Base-by-base conservation (phyloP, 2,113 vertebrate genomes). In the Cyprinodon brontotheroides region DNA sequence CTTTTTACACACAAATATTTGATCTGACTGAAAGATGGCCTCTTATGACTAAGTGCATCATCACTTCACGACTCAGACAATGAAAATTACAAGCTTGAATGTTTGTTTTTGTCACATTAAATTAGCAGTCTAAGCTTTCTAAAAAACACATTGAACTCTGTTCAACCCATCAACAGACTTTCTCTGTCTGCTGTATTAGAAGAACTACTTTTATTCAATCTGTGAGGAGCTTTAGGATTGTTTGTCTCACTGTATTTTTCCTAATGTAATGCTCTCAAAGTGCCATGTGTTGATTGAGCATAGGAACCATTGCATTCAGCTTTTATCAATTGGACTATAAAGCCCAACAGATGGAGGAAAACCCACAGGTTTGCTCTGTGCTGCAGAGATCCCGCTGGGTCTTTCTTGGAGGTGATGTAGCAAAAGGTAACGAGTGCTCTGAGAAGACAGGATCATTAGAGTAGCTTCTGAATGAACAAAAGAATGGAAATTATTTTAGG, bases 401-500 rank as follows among this genome's bases (percentile, higher is more conserved):
- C 77, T 67, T 59, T 73, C 11, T 40, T 20, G 71, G 29, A 74
- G 68, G 37, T 37, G 61, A 70, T 40, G 57, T 11, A 57, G 17
- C 17, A 20, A 57, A 8, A 57, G 48, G 69, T 82, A 77, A 77
- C 70, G 65, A 84, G 60, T 50, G 40, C 66, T n/a, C 9, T 29
- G 29, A 69, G 57, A 48, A 70, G 63, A 63, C 36, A 39, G 48
- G 73, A 88, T 89, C 71, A 80, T 79, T 78, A 59, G 82, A 59
- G 69, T 37, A 72, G 60, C 45, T 74, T 67, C 61, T 81, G 69
- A 53, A 8, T 13, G 36, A 47, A 22, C 4, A 22, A 72, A 70
- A 74, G 59, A 85, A 80, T 72, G 38, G 22, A 66, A 76, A 74
- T 70, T 60, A 83, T 87, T 87, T 85, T 74, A 67, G 74, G 64